Base-by-base conservation (phyloP, 2,888 invertebrate genomes). In the Cheilosia vernalis region DNA sequence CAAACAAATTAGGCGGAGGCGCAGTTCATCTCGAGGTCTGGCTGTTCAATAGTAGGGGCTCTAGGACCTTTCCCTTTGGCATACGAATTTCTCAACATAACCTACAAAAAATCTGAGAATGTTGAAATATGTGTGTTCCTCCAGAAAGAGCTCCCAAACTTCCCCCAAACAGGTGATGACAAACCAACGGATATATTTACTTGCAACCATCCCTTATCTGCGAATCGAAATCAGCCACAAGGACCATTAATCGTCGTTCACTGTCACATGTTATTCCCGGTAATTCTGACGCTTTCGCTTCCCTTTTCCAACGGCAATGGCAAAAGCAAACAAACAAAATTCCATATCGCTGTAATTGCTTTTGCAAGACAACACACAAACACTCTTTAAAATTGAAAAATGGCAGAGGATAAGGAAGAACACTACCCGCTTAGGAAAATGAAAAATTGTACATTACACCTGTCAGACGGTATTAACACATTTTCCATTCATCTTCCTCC, bases 381-480 rank as follows among this genome's bases (percentile, higher is more conserved):
- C 15, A 49, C 30, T 3, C 40, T 17, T n/a, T 27, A 70, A 27
- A 55, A 63, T 72, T 76, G 72, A 85, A 85, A 85, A 77, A 85
- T 81, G 76, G 37, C 76, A 58, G 49, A 73, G 51, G 44, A 84
- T 40, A 66, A 40, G 47, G 40, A 67, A 19, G 61, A 53, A 63
- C 63, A 53, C 69, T 69, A 76, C 70, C 74, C 84, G 85, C 74
- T 73, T 66, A 44, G 30, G 42, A 27, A 77, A 77, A 85, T 85
- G 85, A 85, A 85, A 85, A 85, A 85, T 85, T 81, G 76, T 81
- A 81, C 47, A 85, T 85, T 81, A 85, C 85, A 85, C 85, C 85
- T 85, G 85, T 85, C 85, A 85, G 85, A 81, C 81, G 85, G 81
- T 85, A 85, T 85, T 85, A 85, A 85, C 81, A 85, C 81, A 77